Base-by-base conservation (phyloP, 2,888 invertebrate species). In the Lepetodrilus schrolli region DNA sequence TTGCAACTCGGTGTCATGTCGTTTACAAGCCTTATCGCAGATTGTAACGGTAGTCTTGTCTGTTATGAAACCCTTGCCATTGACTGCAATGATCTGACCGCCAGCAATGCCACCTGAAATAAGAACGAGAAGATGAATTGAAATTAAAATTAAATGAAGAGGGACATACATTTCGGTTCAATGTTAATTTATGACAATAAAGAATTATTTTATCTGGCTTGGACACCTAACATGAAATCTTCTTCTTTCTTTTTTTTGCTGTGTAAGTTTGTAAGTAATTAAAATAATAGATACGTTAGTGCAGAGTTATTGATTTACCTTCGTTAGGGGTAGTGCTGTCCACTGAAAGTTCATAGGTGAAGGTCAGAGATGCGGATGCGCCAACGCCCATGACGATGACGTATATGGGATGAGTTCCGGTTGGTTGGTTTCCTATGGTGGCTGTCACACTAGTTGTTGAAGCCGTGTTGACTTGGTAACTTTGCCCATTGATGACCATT, bases 1-100 rank as follows among this genome's bases (percentile, higher is more conserved):
- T 0, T 79, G 70, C 4, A 73, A 43, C 1, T 75, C 74, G 5
- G 21, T 70, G 30, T 70, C 30, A 20, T 76, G 72, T 26, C 78
- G 76, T 4, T 30, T 34, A 58, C 82, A 81, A 3, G 30, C 48
- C 43, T 72, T 30, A 10, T 73, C 78, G 26, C 86, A 84, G 5
- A 86, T 74, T 2, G 66, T 79, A 8, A 84, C 79, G 13, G 74
- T 70, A 8, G 79, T 79, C 13, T 72, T 49, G n/a, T 75, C 73
- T 5, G 74, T 78, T 10, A 82, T 80, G 73, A 87, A 87, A 2
- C 85, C 84, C 8, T 76, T 72, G 5, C 87, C 87, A 8, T 70
- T 79, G 10, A 87, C 69, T 0, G 84, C 84, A 20, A 86, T 66
- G 5, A 43, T 70, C 74, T 86, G 85, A 8, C 84, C 84, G 7